phyloP scores from a whole-genome alignment of 2,797 vertebrate species.

The Odontamblyopus lacepedii region DNA sequence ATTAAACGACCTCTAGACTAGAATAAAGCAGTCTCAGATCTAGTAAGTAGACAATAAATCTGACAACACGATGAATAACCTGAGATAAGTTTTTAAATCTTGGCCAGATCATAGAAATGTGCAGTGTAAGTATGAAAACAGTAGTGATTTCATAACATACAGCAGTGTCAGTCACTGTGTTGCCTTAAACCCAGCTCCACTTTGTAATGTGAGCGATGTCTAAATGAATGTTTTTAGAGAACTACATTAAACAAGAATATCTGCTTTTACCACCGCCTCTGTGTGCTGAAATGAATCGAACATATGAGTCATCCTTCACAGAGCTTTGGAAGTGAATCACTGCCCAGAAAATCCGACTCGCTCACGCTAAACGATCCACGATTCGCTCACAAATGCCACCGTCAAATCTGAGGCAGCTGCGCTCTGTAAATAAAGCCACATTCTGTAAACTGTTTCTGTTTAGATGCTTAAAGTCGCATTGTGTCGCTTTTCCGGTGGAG shows the following conservation, averaged over 20 bases:
- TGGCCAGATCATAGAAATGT: no score
- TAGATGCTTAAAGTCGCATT: background rate
- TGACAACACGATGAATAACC: no score
- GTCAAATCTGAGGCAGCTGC: slow-evolving; percentile 21
- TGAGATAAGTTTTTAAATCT: no score
- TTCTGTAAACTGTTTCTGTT: background rate
- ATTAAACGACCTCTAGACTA: no score
- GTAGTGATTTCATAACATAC: background rate
- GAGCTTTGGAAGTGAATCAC: slow-evolving; percentile 56
- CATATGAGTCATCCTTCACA: slow-evolving; percentile 57
- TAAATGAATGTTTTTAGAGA: slow-evolving; percentile 9
- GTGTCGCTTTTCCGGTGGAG: no score
- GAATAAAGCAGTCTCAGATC: no score
- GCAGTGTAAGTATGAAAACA: background rate
- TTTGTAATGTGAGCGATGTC: slow-evolving; percentile 15
- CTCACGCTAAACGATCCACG: background rate
- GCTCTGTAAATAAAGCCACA: background rate
- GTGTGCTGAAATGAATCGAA: slow-evolving; percentile 37
- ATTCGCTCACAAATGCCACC: slow-evolving; percentile 3
- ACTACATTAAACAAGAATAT: slow-evolving; percentile 21
- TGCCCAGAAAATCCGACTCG: slow-evolving; percentile 23
- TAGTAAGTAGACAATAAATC: no score
- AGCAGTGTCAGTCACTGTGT: background rate
- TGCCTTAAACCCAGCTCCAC: slow-evolving; percentile 14
- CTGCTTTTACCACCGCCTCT: slow-evolving; percentile 30